These are phyloP conservation scores for Nephrotoma flavescens DNA, from an alignment of 2,888 invertebrate species.

Conservation along the genomic window DNA sequence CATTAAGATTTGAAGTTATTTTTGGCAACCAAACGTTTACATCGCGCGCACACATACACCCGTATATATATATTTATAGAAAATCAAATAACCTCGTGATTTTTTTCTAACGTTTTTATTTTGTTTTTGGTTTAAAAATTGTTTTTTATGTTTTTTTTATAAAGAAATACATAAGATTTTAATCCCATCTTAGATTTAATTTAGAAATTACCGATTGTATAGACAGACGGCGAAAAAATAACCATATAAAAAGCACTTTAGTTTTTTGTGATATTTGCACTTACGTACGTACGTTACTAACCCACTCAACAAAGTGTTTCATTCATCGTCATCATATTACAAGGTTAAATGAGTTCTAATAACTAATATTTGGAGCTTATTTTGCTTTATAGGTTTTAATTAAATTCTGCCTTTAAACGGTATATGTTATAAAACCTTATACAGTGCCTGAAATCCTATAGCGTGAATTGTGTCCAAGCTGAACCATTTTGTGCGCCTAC, in stretches of 20 bases:
- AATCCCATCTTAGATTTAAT: neutral
- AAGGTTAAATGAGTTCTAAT: neutral
- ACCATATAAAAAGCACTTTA: neutral
- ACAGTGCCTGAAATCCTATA: no score
- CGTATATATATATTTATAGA: neutral
- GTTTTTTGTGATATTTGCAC: neutral
- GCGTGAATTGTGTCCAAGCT: no score
- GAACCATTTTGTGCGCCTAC: no score
- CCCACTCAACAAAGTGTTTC: neutral
- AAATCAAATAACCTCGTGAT: neutral
- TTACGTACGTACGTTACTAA: neutral
- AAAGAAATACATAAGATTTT: neutral
- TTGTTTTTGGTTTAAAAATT: neutral
- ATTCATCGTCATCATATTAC: neutral
- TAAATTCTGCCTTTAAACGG: neutral
- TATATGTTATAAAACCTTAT: neutral
- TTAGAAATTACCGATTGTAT: neutral
- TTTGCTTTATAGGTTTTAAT: neutral
- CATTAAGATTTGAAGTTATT: neutral
- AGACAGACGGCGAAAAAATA: neutral
- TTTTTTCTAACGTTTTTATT: neutral
- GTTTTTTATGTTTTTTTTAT: neutral
- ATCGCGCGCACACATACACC: neutral
- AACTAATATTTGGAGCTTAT: neutral
- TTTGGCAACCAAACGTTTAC: neutral